Evolutionary conservation across 2,113 vertebrate species (phyloP), one percentile per base, ranked within the genome.

Genomic region (Calonectris borealis): DNA sequence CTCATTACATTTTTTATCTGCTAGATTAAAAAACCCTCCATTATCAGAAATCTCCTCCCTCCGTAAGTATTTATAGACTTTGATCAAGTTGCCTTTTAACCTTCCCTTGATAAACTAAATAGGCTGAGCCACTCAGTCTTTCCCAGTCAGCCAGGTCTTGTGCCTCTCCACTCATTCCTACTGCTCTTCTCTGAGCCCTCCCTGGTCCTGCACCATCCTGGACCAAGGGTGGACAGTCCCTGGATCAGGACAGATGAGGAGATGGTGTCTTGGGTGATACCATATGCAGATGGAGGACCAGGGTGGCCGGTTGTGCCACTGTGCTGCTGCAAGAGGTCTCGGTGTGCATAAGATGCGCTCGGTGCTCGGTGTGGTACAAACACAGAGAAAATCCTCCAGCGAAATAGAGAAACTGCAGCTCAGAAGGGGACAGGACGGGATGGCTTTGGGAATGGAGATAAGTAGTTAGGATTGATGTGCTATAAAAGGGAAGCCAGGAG

Each of bases 21-120:
- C 91, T 96, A 94, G 96, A 97, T 97, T 97, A 97, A 97, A 97
- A 97, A 97, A 12, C 96, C 95, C 83, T 96, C 94, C 88, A 92
- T 97, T 97, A 95, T 95, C 95, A 95, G 88, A 91, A 72, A 89
- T 94, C 95, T 94, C 96, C 97, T 97, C 95, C 94, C 95, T 92
- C 78, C 2, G 0, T 76, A 91, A 92, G 96, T 96, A 96, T 94
- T 97, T 96, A 96, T 88, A 97, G 97, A 65, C 93, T 68, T 12
- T 66, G 86, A 95, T 92, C 93, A 89, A 94, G 83, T 82, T 91
- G 73, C 77, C 77, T 94, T 75, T 89, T 84, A 76, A 91, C 88
- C 88, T 96, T 82, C 77, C 38, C 31, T 66, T 86, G 88, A 89
- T 84, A 71, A 95, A 86, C 31, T 65, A 72, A 83, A 93, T 26